These are phyloP conservation scores for Halictus ligatus DNA, from an alignment of 2,888 invertebrate genomes.

Conservation along the genomic window DNA sequence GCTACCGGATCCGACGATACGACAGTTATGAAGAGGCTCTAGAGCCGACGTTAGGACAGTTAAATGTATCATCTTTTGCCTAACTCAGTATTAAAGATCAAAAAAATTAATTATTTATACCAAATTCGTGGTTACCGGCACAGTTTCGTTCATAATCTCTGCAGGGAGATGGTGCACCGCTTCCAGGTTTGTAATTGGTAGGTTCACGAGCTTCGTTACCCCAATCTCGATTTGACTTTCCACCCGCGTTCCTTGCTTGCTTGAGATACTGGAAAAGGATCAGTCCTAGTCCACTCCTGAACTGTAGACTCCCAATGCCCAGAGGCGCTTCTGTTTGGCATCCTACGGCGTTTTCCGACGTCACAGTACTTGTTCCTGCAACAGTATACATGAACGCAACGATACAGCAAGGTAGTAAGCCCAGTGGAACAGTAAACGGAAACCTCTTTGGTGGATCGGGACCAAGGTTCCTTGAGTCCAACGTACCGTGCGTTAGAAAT, in stretches of 20 bases:
- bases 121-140: not conserved
- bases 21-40: too few species aligned
- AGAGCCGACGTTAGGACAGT: too few species aligned
- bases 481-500: not conserved
- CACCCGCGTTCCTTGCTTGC: not conserved
- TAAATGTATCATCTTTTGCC: too few species aligned
- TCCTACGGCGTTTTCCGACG: slow-evolving; percentile 5
- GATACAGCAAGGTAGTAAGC: not conserved
- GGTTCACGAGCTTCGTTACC: not conserved
- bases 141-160: not conserved
- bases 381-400: not conserved
- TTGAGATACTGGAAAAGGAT: not conserved
- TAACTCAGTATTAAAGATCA: too few species aligned
- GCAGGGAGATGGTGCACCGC: not conserved
- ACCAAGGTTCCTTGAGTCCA: not conserved
- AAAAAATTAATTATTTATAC: not conserved
- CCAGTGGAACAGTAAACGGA: not conserved
- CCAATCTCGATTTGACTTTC: slow-evolving; percentile 8
- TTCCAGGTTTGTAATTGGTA: not conserved
- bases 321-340: not conserved
- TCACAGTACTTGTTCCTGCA: not conserved
- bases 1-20: too few species aligned
- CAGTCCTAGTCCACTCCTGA: not conserved
- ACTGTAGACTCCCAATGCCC: not conserved
- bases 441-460: not conserved